These are phyloP conservation scores for Danaus melanippus DNA, from an alignment of 1,140 invertebrate species.

Conservation along the genomic window DNA sequence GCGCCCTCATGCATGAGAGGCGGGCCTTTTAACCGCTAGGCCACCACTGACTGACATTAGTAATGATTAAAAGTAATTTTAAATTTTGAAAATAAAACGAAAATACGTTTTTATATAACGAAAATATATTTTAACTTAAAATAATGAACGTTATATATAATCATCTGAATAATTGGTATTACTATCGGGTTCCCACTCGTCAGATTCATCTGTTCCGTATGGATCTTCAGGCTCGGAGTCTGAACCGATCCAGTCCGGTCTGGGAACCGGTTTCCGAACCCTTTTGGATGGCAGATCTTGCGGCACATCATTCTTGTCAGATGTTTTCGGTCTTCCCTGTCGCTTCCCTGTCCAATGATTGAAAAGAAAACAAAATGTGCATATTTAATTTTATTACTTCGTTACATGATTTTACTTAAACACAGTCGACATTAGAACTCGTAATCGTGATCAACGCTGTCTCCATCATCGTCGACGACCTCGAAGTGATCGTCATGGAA, in stretches of 20 bases:
- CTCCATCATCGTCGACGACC: slow-evolving; percentile 51
- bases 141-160: slow-evolving; percentile 8
- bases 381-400: no score
- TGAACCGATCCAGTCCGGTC: slow-evolving; percentile 16
- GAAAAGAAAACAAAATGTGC: neutral
- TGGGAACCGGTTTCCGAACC: slow-evolving; percentile 25
- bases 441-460: slow-evolving; percentile 59
- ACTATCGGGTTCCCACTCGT: slow-evolving; percentile 46
- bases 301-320: slow-evolving; percentile 13
- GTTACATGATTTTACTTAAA: no score
- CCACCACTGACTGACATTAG: no score
- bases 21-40: no score
- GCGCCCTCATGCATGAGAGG: no score
- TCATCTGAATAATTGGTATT: slow-evolving; percentile 31
- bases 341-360: slow-evolving; percentile 23
- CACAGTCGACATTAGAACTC: slow-evolving; percentile 36
- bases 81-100: slow-evolving; percentile 3
- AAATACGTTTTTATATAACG: slow-evolving; percentile 3
- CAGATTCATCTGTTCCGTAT: slow-evolving; percentile 42
- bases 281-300: slow-evolving; percentile 37
- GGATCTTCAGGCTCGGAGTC: slow-evolving; percentile 36
- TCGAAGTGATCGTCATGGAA: slow-evolving; percentile 55
- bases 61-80: no score
- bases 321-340: slow-evolving; percentile 11
- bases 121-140: neutral